A percentile compares a stretch with the other conserved stretches of the same genome.
Evolutionary conservation across 2,797 vertebrate genomes (phyloP).

Genomic region (Rhabdomys pumilio): DNA sequence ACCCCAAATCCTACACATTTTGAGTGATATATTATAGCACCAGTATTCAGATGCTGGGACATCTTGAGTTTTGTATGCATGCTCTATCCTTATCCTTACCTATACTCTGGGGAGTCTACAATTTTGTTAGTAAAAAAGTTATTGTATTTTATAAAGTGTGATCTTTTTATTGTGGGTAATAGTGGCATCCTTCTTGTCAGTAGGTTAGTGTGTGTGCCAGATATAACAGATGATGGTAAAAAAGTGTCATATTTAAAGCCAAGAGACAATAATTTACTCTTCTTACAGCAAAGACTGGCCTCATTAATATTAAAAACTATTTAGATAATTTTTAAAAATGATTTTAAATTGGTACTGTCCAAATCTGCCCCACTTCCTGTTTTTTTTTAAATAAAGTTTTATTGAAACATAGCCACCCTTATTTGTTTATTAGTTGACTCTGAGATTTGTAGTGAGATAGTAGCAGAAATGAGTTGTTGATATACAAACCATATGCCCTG

Average conservation of each 20-base stretch:
- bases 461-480: background rate
- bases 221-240: background rate
- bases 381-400: slow-evolving; percentile 65
- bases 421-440: background rate
- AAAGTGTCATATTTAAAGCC: background rate
- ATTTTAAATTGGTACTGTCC: background rate
- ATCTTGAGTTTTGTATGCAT: background rate
- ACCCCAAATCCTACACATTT: background rate
- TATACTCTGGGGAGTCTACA: background rate
- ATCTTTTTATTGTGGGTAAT: background rate
- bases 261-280: background rate
- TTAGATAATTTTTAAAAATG: background rate
- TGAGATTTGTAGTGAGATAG: background rate
- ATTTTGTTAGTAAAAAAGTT: background rate
- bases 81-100: background rate
- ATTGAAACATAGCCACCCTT: background rate
- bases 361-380: background rate
- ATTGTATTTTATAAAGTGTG: background rate
- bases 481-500: background rate
- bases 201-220: background rate
- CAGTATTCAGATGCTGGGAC: background rate
- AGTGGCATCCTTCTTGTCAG: background rate
- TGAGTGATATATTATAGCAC: background rate
- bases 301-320: background rate
- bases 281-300: background rate